Conservation (phyloP, 2,113 vertebrate genomes). For the Callipepla squamata region DNA sequence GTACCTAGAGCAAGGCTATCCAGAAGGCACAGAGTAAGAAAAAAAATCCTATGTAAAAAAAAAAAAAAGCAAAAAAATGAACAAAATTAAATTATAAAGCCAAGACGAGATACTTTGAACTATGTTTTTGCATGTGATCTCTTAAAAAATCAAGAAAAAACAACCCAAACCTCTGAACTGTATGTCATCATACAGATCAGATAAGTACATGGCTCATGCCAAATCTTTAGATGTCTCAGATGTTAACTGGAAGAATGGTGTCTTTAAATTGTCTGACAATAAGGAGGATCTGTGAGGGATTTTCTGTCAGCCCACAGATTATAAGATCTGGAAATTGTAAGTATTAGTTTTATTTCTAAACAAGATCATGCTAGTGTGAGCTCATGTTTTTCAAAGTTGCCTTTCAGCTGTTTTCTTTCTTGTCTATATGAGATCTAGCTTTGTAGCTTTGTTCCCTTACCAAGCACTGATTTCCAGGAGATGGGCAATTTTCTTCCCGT, state of each 20-base stretch:
- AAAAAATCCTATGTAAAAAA: not conserved
- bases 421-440: not conserved
- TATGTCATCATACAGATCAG: accelerated
- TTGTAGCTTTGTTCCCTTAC: not conserved
- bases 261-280: not conserved
- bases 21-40: not conserved
- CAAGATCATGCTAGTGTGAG: not conserved
- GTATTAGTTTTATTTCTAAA: not conserved
- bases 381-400: not conserved
- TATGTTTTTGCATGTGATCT: not conserved
- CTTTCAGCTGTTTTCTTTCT: not conserved
- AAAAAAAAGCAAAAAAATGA: not conserved
- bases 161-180: not conserved
- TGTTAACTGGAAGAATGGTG: not conserved
- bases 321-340: not conserved
- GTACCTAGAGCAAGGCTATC: not conserved
- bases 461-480: not conserved
- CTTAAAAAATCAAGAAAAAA: not conserved
- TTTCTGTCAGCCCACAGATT: not conserved
- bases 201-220: not conserved
- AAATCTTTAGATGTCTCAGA: not conserved
- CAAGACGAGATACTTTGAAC: not conserved
- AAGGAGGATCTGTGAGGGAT: not conserved
- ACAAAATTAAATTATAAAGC: not conserved
- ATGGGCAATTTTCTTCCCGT: not conserved